Conservation (phyloP, 2,888 invertebrate species). For the Trichogramma evanescens region DNA sequence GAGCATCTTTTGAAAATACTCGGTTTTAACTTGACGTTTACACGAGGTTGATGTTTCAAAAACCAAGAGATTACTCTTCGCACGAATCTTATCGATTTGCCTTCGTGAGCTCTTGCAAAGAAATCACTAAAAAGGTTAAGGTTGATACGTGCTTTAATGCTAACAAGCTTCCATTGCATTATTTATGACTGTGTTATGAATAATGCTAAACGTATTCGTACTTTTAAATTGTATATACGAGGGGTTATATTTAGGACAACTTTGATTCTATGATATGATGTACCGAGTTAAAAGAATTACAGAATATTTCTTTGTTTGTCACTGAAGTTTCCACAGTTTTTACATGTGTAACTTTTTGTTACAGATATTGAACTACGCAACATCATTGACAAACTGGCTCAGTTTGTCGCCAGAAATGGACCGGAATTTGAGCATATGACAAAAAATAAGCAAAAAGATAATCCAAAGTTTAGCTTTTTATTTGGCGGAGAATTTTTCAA, state of each 20-base stretch:
- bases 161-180: too few species aligned
- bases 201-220: too few species aligned
- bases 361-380: slow-evolving; percentile 88
- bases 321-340: background rate
- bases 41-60: too few species aligned
- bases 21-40: too few species aligned
- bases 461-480: slow-evolving; percentile 94
- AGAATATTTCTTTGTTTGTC: slow-evolving; percentile 2
- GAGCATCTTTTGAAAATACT: too few species aligned
- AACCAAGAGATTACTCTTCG: too few species aligned
- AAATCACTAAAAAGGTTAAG: too few species aligned
- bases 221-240: too few species aligned
- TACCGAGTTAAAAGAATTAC: slow-evolving; percentile 14
- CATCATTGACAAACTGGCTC: slow-evolving; percentile 97
- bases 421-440: slow-evolving; percentile 99
- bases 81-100: too few species aligned
- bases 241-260: background rate
- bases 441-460: slow-evolving; percentile 95
- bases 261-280: slow-evolving; percentile 18
- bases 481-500: slow-evolving; percentile 93
- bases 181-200: too few species aligned
- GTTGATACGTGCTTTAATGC: too few species aligned
- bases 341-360: slow-evolving; percentile 10
- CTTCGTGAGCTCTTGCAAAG: too few species aligned
- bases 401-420: slow-evolving; percentile 98